These are phyloP conservation scores for Episyrphus balteatus DNA, from an alignment of 1,140 invertebrate species.

Conservation along the genomic window DNA sequence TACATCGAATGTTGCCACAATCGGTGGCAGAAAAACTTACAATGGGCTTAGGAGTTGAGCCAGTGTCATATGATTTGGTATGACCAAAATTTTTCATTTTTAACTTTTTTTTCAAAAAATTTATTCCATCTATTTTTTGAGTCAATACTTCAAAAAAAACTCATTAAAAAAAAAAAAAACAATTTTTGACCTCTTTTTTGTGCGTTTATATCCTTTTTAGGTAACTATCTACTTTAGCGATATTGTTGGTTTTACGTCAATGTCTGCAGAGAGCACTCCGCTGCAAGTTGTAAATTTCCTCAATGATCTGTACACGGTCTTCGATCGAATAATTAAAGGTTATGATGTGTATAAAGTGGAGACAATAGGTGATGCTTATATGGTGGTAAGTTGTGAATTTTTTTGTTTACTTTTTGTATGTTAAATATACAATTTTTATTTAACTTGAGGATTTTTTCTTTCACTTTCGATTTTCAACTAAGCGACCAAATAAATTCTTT, in stretches of 20 bases:
- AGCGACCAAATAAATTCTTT: neutral
- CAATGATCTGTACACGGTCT: constrained; percentile 90
- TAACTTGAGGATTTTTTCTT: too few species aligned
- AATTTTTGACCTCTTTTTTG: neutral
- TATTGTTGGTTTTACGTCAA: constrained; percentile 94
- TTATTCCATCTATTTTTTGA: too few species aligned
- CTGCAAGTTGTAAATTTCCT: constrained; percentile 90
- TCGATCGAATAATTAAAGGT: constrained; percentile 85
- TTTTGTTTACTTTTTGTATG: neutral
- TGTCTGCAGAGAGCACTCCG: constrained; percentile 91
- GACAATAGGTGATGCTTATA: constrained; percentile 86
- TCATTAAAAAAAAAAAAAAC: too few species aligned
- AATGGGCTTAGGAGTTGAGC: constrained; percentile 79
- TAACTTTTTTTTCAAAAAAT: too few species aligned
- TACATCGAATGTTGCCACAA: constrained; percentile 88
- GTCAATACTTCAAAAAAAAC: too few species aligned
- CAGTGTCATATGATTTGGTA: constrained; percentile 83
- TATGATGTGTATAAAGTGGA: constrained; percentile 97
- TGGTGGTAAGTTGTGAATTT: constrained; percentile 77
- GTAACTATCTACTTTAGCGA: constrained; percentile 97
- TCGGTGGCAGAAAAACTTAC: constrained; percentile 78
- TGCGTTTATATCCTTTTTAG: too few species aligned
- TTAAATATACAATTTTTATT: neutral
- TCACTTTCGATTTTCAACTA: neutral
- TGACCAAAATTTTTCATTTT: too few species aligned